A percentile compares a stretch with the other conserved stretches of the same genome.
These are phyloP conservation scores for Formica exsecta DNA, from an alignment of 1,140 invertebrate genomes.

Conservation along the genomic window DNA sequence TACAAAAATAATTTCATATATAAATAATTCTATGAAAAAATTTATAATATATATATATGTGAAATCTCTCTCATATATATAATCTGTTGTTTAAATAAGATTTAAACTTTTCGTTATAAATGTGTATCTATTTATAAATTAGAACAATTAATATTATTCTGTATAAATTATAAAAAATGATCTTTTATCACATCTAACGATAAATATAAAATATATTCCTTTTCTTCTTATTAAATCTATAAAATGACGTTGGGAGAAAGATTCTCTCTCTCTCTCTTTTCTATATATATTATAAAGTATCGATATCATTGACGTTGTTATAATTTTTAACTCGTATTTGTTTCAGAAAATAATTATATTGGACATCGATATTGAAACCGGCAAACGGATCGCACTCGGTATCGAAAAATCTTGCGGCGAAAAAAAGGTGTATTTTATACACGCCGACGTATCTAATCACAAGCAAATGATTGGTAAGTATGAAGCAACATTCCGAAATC, in stretches of 20 bases:
- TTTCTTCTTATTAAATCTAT: background rate
- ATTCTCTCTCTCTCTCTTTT: background rate
- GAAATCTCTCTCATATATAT: too few relatives aligned
- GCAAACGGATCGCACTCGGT: slow-evolving; percentile 64
- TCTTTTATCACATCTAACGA: background rate
- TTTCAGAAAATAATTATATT: slow-evolving; percentile 79
- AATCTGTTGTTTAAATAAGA: background rate
- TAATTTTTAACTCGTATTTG: background rate
- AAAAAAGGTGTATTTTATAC: slow-evolving; percentile 78
- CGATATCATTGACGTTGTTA: background rate
- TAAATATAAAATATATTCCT: background rate
- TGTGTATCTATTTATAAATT: background rate
- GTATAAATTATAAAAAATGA: slow-evolving; percentile 17
- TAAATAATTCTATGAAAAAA: background rate
- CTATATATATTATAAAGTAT: slow-evolving; percentile 5
- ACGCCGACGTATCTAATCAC: slow-evolving; percentile 77
- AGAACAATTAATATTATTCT: background rate
- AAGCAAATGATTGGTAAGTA: slow-evolving; percentile 75
- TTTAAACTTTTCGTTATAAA: background rate
- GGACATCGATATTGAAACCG: slow-evolving; percentile 75
- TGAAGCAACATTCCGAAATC: slow-evolving; percentile 22
- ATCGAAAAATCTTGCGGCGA: slow-evolving; percentile 77
- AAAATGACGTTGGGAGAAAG: background rate
- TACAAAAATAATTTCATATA: background rate
- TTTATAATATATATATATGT: background rate